Evolutionary conservation across 1,140 invertebrate genomes (phyloP).

Genomic region (Glossosoma conforme): DNA sequence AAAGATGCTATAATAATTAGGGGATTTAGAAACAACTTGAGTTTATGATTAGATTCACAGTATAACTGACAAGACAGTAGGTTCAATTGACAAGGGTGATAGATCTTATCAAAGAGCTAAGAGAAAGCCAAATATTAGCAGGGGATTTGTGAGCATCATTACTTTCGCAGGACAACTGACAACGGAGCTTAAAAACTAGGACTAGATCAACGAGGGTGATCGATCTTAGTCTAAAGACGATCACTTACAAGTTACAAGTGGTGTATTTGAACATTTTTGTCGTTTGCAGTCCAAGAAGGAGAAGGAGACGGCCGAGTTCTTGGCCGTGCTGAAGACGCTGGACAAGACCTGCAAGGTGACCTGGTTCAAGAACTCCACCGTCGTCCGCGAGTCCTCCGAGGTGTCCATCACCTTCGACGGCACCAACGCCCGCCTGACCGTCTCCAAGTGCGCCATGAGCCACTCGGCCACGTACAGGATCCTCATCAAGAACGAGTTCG

Average conservation of each 20-base stretch:
- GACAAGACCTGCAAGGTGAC: constrained; percentile 75
- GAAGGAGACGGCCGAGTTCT: constrained; percentile 73
- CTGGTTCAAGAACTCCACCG: constrained; percentile 80
- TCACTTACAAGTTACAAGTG: too few species aligned
- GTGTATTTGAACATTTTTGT: constrained; percentile 11
- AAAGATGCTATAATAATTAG: too few species aligned
- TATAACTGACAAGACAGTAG: too few species aligned
- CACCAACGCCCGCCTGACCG: constrained; percentile 68
- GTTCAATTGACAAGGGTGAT: too few species aligned
- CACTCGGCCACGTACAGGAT: constrained; percentile 73
- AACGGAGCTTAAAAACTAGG: too few species aligned
- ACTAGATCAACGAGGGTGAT: too few species aligned
- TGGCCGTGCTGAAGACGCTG: constrained; percentile 62
- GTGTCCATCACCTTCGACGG: constrained; percentile 73
- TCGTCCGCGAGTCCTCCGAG: constrained; percentile 66
- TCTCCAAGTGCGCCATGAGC: constrained; percentile 64
- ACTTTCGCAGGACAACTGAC: too few species aligned
- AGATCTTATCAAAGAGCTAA: too few species aligned
- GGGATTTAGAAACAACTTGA: background rate
- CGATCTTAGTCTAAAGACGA: too few species aligned
- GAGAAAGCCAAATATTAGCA: too few species aligned
- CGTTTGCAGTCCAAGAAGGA: constrained; percentile 50
- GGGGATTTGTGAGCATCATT: too few species aligned
- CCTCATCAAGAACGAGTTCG: constrained; percentile 75
- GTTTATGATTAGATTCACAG: too few species aligned